Percentiles rank a stretch among this genome's conserved stretches.
These are phyloP conservation scores for Hippocampus kuda DNA, from an alignment of 2,797 vertebrate species.

Conservation along the genomic window DNA sequence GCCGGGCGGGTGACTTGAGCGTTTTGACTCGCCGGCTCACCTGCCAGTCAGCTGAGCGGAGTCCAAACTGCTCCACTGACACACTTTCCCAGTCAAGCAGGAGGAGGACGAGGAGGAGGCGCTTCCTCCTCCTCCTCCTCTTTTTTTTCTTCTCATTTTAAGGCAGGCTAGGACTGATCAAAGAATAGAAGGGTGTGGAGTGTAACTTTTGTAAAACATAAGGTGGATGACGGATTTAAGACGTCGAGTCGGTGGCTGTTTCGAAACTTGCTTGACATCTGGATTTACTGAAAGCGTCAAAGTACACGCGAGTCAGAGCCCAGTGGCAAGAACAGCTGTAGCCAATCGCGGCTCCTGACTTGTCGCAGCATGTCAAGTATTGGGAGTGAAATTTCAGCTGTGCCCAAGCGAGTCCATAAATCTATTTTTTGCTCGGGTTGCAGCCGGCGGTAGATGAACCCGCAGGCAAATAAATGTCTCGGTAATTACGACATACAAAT, in stretches of 20 bases:
- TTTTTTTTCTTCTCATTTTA: constrained; percentile 50
- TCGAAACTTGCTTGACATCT: constrained; percentile 36
- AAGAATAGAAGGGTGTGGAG: constrained; percentile 7
- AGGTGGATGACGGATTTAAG: constrained; percentile 11
- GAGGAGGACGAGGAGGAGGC: constrained; percentile 35
- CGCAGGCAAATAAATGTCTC: constrained; percentile 31
- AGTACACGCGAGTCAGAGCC: constrained; percentile 12
- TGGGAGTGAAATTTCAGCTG: constrained; percentile 65
- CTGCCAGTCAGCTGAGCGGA: constrained; percentile 57
- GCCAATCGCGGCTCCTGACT: constrained; percentile 55
- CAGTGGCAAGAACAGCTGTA: constrained; percentile 11
- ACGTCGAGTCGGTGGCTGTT: constrained; percentile 8
- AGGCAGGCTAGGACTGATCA: constrained; percentile 36
- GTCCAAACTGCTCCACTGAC: constrained; percentile 69
- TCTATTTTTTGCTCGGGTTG: constrained; percentile 66
- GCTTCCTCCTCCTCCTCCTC: constrained; percentile 27
- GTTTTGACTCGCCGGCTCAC: constrained; percentile 44
- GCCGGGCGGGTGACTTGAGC: constrained; percentile 12
- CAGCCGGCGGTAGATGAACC: constrained; percentile 25
- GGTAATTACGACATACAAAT: constrained; percentile 16
- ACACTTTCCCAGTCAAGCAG: constrained; percentile 60
- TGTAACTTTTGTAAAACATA: constrained; percentile 17
- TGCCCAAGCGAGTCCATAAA: constrained; percentile 47
- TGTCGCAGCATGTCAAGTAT: constrained; percentile 62
- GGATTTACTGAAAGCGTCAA: constrained; percentile 33